Evolutionary conservation across 2,797 vertebrate species (phyloP).

Genomic region (Crax fasciolata): DNA sequence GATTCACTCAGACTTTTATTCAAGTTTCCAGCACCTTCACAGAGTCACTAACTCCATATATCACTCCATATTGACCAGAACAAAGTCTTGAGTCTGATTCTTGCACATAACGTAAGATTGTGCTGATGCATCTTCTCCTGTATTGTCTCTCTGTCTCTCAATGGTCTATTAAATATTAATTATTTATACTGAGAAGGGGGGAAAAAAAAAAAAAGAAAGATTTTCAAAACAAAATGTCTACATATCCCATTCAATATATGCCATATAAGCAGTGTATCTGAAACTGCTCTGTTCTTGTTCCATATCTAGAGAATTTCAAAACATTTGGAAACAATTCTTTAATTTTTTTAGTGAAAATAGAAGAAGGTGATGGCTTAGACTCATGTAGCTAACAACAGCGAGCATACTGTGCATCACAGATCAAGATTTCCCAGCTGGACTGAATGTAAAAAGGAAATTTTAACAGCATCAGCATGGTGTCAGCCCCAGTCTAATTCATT

Average conservation of each 20-base stretch:
- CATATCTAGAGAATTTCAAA: background rate
- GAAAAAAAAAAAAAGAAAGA: fast-evolving
- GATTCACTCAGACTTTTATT: background rate
- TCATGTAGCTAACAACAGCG: background rate
- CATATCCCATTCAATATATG: background rate
- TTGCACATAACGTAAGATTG: background rate
- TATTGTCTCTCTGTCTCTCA: background rate
- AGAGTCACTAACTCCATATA: background rate
- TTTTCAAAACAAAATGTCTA: background rate
- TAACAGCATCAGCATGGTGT: background rate
- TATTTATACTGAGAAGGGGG: background rate
- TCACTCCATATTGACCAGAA: background rate
- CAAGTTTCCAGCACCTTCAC: background rate
- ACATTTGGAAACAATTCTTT: background rate
- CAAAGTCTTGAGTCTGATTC: background rate
- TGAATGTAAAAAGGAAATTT: background rate
- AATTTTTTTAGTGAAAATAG: background rate
- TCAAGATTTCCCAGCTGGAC: background rate
- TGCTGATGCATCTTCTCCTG: background rate
- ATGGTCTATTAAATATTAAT: background rate
- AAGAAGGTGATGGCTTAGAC: background rate
- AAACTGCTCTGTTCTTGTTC: background rate
- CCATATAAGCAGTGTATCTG: background rate
- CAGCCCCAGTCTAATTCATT: background rate
- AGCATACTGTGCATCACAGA: background rate